Percentiles rank a stretch among this genome's conserved stretches.
phyloP scores from a whole-genome alignment of 2,797 vertebrate species.

The Typhlichthys eigenmanni region DNA sequence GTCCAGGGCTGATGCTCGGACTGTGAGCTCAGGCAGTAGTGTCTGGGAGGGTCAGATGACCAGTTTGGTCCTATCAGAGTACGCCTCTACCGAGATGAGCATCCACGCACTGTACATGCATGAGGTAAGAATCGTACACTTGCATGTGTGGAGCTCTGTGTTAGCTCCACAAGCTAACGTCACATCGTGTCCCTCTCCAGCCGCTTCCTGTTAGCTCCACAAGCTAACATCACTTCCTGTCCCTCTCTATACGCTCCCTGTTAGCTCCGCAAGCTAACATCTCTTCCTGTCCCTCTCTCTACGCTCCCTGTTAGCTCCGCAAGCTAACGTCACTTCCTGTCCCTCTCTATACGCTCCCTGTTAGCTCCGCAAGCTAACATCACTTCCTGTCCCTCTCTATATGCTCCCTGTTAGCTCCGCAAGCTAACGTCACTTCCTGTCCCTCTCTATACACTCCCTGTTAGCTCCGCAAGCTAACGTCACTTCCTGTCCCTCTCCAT shows the following conservation, averaged over 20 bases:
- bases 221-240: too few species aligned
- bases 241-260: too few species aligned
- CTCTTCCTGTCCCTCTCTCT: too few species aligned
- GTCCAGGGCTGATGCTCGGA: slow-evolving; percentile 86
- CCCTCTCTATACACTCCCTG: too few species aligned
- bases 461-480: slow-evolving; percentile 80
- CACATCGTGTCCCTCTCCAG: too few species aligned
- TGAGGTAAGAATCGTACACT: slow-evolving; percentile 77
- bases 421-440: slow-evolving; percentile 66
- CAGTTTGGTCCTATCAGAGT: slow-evolving; percentile 94
- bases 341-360: too few species aligned
- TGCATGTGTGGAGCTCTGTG: slow-evolving; percentile 2
- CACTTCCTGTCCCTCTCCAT: too few species aligned
- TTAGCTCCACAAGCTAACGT: background rate
- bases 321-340: slow-evolving; percentile 66
- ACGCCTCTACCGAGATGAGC: slow-evolving; percentile 97
- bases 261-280: slow-evolving; percentile 80
- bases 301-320: slow-evolving; percentile 64
- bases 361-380: slow-evolving; percentile 80
- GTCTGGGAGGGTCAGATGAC: slow-evolving; percentile 95
- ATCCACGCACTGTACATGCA: slow-evolving; percentile 97
- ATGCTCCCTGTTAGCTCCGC: slow-evolving; percentile 64
- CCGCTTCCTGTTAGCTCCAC: too few species aligned
- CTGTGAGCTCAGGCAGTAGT: slow-evolving; percentile 93
- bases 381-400: background rate